Base-by-base conservation (phyloP, 2,888 invertebrate genomes). In the Neoascia interrupta region DNA sequence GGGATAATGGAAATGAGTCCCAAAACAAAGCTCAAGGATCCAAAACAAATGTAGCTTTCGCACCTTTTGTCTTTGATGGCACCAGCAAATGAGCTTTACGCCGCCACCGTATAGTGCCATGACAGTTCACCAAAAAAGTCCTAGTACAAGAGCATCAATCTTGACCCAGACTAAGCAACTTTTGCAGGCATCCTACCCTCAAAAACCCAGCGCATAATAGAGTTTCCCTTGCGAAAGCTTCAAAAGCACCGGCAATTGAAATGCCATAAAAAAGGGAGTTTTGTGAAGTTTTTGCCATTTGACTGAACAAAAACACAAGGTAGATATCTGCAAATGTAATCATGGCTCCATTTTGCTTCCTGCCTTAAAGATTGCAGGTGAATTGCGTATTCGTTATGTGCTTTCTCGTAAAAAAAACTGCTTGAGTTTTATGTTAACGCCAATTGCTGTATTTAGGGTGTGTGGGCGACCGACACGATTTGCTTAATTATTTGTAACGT, bases 121-220 rank as follows among this genome's bases (percentile, higher is more conserved):
- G 54, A n/a, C 45, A 54, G 45, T 54, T 66, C 66, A 66, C 54
- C 66, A 26, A 56, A 54, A 66, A 66, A 66, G 13, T 34, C 36
- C 26, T 54, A 47, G 26, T 15, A 66, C 26, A 56, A 66, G 37
- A 66, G 28, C 45, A 66, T 56, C 54, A 66, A 56, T 66, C 45
- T 66, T 66, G 66, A 66, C 66, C 66, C 66, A 66, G 66, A 39
- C 56, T 66, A 19, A 28, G 37, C 28, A 66, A 66, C 21, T 56
- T 66, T 47, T 39, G 26, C 54, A 54, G 45, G 37, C 54, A 43
- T n/a, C 6, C 13, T 26, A 53, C 45, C 5, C 19, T n/a, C 26
- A 37, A 66, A 47, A 15, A 43, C 34, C 2, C 16, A 19, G n/a
- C 26, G 19, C n/a, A n/a, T n/a, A n/a, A n/a, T n/a, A 39, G 10